Evolutionary conservation across 2,113 vertebrate genomes (phyloP), one percentile per base, ranked within the genome.

Genomic region (Hippopotamus amphibius): DNA sequence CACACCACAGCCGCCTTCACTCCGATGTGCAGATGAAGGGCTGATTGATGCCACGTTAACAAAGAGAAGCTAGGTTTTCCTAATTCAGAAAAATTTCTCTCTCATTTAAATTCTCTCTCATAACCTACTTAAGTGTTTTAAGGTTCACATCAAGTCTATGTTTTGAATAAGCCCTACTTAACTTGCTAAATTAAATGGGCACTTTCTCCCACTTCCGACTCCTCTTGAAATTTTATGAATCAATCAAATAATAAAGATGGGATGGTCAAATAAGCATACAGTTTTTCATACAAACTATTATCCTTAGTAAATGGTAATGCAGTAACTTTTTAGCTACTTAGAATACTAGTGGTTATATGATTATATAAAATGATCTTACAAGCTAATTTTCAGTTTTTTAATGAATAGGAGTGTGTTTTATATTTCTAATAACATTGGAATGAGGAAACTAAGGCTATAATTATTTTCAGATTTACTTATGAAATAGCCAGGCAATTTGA

Each of bases 401-500:
- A 33, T 48, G 57, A 88, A 28, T 17, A 28, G 43, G 63, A 90
- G 22, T 17, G 4, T 46, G 57, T 28, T 89, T 88, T 61, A 19
- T 48, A 76, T 90, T 76, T 94, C 30, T 41, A 97, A 71, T 84
- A 85, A 90, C 33, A 15, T 3, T 94, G 85, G 57, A 88, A 95
- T 94, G 85, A 81, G 50, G 95, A 81, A 88, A 88, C 13, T 26
- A 90, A 86, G 88, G 6, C 33, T 84, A 12, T 80, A 74, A 88
- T 93, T 97, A 87, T 81, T 95, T 94, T 95, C 94, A 94, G 91
- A 90, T 96, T 85, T 93, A 14, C 79, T 26, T 22, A 88, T 85
- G 74, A 91, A 76, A 57, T 74, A 90, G 3, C 69, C 30, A 74
- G 61, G 46, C 21, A 81, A 48, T 82, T 28, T 85, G 65, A 37